Base-by-base conservation (phyloP, 2,113 vertebrate species). In the Sula dactylatra region DNA sequence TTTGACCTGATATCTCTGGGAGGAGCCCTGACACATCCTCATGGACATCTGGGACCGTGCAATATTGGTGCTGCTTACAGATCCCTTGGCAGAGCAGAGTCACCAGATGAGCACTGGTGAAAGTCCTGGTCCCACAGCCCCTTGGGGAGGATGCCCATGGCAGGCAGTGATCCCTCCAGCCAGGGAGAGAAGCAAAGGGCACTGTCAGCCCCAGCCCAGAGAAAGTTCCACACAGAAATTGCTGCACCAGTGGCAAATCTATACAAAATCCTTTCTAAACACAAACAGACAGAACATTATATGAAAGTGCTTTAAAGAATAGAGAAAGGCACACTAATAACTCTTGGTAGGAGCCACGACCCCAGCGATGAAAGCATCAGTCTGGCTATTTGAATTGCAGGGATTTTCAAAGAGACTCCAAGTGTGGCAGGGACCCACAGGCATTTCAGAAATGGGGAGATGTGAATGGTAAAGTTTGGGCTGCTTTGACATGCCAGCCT, bases 301-400 rank as follows among this genome's bases (percentile, higher is more conserved):
- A 17, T 36, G 88, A 36, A 82, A 22, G 86, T 64, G 72, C 69
- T 91, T 52, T 71, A 56, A 59, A 74, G 90, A 82, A 45, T 11
- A 58, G 77, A 77, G 88, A 71, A 78, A 95, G 59, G 69, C 55
- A 40, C 64, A 14, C 54, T 44, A 73, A 83, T 81, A 78, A 88
- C 92, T 96, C 90, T 59, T 55, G 79, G 82, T 52, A 36, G 92
- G 86, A 95, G 92, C 88, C 32, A 2, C 52, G 90, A 93, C 71
- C 95, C 80, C 34, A 2, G 67, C 0, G 0, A 42, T 71, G 90
- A 58, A 73, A 88, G 85, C 19, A 0, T 36, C 56, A 11, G 54
- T 5, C 70, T 76, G 77, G 70, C 74, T 92, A 69, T 88, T 93
- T 29, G 42, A 77, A 69, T 5, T 34, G 42, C 36, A 32, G 67